Evolutionary conservation across 1,140 invertebrate species (phyloP).

Genomic region (Ganaspis sp.): DNA sequence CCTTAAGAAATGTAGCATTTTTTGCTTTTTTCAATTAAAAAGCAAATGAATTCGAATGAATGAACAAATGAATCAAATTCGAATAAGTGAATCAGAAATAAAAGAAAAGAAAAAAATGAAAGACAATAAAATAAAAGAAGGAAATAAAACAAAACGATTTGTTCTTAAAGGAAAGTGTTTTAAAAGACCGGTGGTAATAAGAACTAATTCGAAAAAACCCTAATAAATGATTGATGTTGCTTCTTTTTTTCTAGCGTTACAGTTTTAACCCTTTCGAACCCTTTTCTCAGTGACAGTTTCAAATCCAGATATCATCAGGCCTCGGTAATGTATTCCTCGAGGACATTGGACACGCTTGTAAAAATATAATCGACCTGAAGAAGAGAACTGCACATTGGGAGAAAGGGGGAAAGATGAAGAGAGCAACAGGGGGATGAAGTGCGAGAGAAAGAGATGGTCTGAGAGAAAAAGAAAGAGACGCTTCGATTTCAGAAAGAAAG

Average conservation of each 20-base stretch:
- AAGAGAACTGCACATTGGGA: slow-evolving; percentile 8
- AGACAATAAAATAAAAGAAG: not conserved
- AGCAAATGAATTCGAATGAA: too few species aligned
- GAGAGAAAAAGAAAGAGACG: slow-evolving; percentile 41
- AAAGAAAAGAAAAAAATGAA: too few species aligned
- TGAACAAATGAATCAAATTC: too few species aligned
- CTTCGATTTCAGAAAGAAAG: slow-evolving; percentile 42
- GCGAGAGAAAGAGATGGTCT: slow-evolving; percentile 45
- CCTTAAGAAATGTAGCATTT: too few species aligned
- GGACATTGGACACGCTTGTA: slow-evolving; percentile 63
- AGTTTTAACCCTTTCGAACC: slow-evolving; percentile 1
- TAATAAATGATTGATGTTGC: slow-evolving; percentile 5
- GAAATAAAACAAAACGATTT: too few species aligned
- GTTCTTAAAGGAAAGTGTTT: too few species aligned
- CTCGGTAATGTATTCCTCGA: slow-evolving; percentile 59
- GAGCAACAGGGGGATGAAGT: slow-evolving; percentile 41
- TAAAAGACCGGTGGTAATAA: too few species aligned
- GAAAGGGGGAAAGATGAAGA: slow-evolving; percentile 23
- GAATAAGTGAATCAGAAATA: too few species aligned
- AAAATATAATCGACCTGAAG: slow-evolving; percentile 59
- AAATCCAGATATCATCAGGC: slow-evolving; percentile 52
- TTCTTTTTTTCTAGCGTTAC: not conserved
- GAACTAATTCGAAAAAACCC: not conserved
- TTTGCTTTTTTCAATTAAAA: too few species aligned
- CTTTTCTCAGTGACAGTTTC: slow-evolving; percentile 26